Conservation (phyloP, 30 jellyfish, hydroid and myxozoan genomes). For the Cassiopea xamachana region DNA sequence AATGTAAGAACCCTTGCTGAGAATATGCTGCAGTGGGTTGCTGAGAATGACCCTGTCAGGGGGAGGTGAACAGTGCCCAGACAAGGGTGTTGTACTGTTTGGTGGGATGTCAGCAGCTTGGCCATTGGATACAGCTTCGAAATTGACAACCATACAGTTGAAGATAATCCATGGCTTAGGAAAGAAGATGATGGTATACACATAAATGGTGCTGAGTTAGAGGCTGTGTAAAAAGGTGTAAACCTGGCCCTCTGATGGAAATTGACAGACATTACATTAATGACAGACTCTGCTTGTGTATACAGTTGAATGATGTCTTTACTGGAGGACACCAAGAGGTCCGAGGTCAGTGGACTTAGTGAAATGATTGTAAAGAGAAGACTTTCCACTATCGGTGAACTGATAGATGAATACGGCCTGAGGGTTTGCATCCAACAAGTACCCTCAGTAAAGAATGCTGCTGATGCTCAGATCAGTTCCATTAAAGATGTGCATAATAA, state of each 20-base stretch:
- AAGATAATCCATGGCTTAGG: slow-evolving; percentile 26
- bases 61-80: background rate
- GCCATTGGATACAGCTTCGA: background rate
- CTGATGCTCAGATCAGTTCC: slow-evolving; percentile 34
- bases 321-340: background rate
- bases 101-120: background rate
- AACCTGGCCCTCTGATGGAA: slow-evolving; percentile 40
- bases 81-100: background rate
- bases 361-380: slow-evolving; percentile 53
- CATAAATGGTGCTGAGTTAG: slow-evolving; percentile 43
- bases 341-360: background rate
- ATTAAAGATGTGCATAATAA: background rate
- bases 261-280: background rate
- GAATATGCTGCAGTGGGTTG: background rate
- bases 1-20: background rate
- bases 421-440: slow-evolving; percentile 20
- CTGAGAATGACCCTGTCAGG: slow-evolving; percentile 23
- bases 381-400: slow-evolving; percentile 15
- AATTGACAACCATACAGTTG: background rate
- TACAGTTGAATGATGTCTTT: slow-evolving; percentile 2
- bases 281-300: slow-evolving; percentile 16
- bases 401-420: slow-evolving; percentile 42
- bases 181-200: slow-evolving; percentile 13
- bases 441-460: slow-evolving; percentile 43
- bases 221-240: slow-evolving; percentile 19